Evolutionary conservation across 2,797 vertebrate species (phyloP), one percentile per base, ranked within the genome.

Genomic region (Cossypha polioptera): DNA sequence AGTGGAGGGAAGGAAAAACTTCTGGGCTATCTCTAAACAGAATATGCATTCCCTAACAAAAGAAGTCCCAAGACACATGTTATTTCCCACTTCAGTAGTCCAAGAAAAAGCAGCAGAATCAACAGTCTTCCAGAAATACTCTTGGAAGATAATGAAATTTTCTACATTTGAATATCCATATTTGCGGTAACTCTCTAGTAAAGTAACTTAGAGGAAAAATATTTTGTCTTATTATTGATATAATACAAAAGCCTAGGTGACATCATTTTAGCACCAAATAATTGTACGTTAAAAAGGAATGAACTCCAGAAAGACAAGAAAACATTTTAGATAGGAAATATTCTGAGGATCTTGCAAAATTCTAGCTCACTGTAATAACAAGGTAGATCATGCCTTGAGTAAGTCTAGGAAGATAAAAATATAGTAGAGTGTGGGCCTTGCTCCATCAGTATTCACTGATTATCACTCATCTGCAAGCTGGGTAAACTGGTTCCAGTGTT

Each of bases 341-440:
- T 63, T 12, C 58, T 26, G 2, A 74, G 2, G 8, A 63, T 57
- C 36, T 74, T 36, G 10, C 24, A 85, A 65, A 81, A 87, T 68
- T 79, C 43, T 51, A 73, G 28, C n/a, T 87, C 26, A 59, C 4
- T 51, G 3, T 47, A 69, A 9, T 9, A 92, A 55, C 14, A 82
- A 50, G 16, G 3, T 13, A 78, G 24, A 58, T 29, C 5, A 43
- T 20, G 18, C 16, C n/a, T 61, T 65, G 35, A 84, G 25, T 89
- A 92, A 85, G 80, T 36, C 17, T 17, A 31, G 21, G 15, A 74
- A 74, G 19, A 54, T 10, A 35, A 86, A 71, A 35, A 90, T 31
- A 50, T 0, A 69, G 16, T 7, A 7, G 40, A 76, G 17, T 16
- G 5, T 21, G 68, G 59, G 16, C 13, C 62, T 61, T 0, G 0